Evolutionary conservation across 37 sponge, comb jelly and placozoan genomes (phyloP), one percentile per base, ranked within the genome.

Genomic region (Tethya wilhelma): DNA sequence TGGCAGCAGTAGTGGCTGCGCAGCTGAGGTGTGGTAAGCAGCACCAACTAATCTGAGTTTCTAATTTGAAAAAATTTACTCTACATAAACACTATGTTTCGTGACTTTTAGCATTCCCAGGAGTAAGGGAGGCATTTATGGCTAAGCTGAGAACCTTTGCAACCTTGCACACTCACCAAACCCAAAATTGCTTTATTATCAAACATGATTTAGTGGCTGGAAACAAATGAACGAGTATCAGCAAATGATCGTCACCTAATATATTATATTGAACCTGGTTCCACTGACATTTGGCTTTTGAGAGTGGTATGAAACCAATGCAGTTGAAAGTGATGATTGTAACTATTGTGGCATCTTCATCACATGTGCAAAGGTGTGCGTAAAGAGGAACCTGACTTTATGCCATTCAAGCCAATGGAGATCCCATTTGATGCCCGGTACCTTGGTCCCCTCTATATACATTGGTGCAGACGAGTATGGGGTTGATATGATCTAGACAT

Each of bases 21-120:
- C 72, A 82, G 38, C 26, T 23, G 36, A 46, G 82, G 43, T 82
- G 65, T 38, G 44, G 82, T 72, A 62, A 56, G 81, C 8, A n/a
- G n/a, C n/a, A n/a, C n/a, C n/a, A n/a, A n/a, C n/a, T n/a, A n/a
- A n/a, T n/a, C n/a, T n/a, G n/a, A n/a, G n/a, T n/a, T n/a, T n/a
- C n/a, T n/a, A n/a, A n/a, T n/a, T n/a, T n/a, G n/a, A n/a, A n/a
- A n/a, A 30, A 17, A 4, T 17, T 28, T 9, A 8, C 9, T 8
- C 20, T 23, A 62, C 64, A 23, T 62, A n/a, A n/a, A n/a, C n/a
- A n/a, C n/a, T n/a, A n/a, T n/a, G n/a, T n/a, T 11, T 62, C 20
- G 7, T 26, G 9, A 9, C 30, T 26, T 62, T 19, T 53, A 66
- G 79, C 44, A 8, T 33, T 67, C 26, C 65, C 67, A 32, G 9